Conservation (phyloP, 2,797 vertebrate species). For the Crenuchus spilurus region DNA sequence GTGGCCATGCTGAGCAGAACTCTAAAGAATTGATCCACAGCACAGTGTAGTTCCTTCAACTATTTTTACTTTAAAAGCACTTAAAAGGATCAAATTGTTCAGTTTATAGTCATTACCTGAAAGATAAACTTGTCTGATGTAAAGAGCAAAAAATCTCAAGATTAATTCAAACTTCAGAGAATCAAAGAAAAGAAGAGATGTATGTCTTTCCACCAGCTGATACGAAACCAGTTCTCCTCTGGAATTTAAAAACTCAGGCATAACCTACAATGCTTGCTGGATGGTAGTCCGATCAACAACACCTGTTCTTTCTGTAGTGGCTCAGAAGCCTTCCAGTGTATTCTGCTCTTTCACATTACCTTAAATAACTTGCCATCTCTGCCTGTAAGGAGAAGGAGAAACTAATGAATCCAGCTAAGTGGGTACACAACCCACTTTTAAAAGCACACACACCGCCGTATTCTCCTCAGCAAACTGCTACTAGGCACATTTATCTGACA, state of each 20-base stretch:
- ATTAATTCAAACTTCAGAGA: conserved; percentile 3
- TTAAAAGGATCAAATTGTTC: background rate
- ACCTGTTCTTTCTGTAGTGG: conserved; percentile 8
- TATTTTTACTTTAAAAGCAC: background rate
- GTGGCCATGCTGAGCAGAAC: conserved; percentile 18
- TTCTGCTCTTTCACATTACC: background rate
- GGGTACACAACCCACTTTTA: conserved; percentile 24
- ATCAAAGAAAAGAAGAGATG: conserved; percentile 5
- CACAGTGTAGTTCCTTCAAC: conserved; percentile 32
- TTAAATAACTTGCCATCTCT: conserved; percentile 1
- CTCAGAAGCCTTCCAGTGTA: background rate
- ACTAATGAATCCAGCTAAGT: conserved; percentile 23
- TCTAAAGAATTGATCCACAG: conserved; percentile 48
- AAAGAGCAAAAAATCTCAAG: background rate
- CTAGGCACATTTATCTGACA: conserved; percentile 41
- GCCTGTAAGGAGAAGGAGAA: background rate
- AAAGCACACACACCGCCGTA: conserved; percentile 6
- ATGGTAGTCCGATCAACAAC: background rate
- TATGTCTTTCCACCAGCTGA: conserved; percentile 5
- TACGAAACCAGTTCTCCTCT: background rate
- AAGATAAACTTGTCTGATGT: background rate
- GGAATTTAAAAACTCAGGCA: background rate
- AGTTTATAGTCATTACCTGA: background rate
- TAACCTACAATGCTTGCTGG: conserved; percentile 25
- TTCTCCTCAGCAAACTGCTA: conserved; percentile 6